Base-by-base conservation (phyloP, 2,797 vertebrate genomes). In the Cirrhinus molitorella region DNA sequence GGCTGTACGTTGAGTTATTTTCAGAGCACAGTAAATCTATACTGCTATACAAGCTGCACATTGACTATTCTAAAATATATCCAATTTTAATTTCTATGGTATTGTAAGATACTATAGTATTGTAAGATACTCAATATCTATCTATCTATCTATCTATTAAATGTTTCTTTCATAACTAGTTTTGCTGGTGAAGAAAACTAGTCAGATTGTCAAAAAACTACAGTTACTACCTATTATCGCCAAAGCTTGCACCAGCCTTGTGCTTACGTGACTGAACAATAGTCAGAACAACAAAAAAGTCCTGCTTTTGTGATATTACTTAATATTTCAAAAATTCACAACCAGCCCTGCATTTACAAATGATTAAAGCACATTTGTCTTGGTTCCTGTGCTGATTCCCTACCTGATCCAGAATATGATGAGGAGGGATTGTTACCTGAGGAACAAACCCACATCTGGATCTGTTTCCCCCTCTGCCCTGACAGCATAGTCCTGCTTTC, bases 391-490 rank as follows among this genome's bases (percentile, higher is more conserved):
- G 74, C 85, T 61, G 68, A 57, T 57, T 79, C 74, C 85, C 61
- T 59, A 28, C 80, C 83, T 81, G 83, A 23, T 75, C 53, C 76
- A 81, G n/a, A 81, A 21, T 65, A 49, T 89, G 91, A 91, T 90
- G 92, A 92, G 91, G 90, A 90, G 91, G 51, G 13, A 91, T 94
- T 91, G 92, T 94, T 93, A 91, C 91, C 90, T 94, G 92, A 92
- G 89, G 76, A 89, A 91, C 90, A 89, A 92, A 89, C 87, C 90
- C 90, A 95, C 94, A 95, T 94, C 93, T 94, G 93, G 92, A 87
- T 90, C 88, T 92, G 88, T 90, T 94, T 92, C 92, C 86, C 86
- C 86, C 87, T 91, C 80, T 74, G 85, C 85, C 87, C 88, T 88
- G 89, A 88, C 85, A 87, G 80, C 84, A 80, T 61, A 81, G 86